These are phyloP conservation scores for Lottia gigantea DNA, from an alignment of 2,888 invertebrate species.

Conservation along the genomic window DNA sequence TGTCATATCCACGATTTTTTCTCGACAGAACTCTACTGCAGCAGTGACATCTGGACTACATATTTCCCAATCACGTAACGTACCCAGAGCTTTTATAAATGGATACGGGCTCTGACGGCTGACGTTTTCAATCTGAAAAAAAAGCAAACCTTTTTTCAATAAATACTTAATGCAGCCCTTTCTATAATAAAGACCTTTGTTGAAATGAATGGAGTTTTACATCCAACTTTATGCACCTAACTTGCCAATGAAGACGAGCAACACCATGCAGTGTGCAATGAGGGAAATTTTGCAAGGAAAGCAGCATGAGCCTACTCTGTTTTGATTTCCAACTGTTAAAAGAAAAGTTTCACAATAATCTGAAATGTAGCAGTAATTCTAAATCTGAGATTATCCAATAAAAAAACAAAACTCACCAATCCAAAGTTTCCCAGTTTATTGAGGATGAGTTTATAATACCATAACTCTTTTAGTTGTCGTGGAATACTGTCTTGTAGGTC, in stretches of 20 bases:
- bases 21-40: constrained; percentile 66
- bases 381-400: too few relatives aligned
- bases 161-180: too few relatives aligned
- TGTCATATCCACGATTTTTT: constrained; percentile 64
- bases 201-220: too few relatives aligned
- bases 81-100: constrained; percentile 62
- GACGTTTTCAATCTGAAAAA: constrained; percentile 59
- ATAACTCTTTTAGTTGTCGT: constrained; percentile 44
- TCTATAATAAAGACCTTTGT: too few relatives aligned
- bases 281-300: too few relatives aligned
- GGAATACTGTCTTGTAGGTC: constrained; percentile 56
- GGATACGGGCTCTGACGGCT: constrained; percentile 64
- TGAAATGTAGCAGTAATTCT: too few relatives aligned
- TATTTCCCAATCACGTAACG: constrained; percentile 66
- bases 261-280: too few relatives aligned
- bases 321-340: too few relatives aligned
- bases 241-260: too few relatives aligned
- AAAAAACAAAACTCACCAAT: constrained; percentile 52
- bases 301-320: too few relatives aligned
- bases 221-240: too few relatives aligned
- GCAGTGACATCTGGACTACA: constrained; percentile 66
- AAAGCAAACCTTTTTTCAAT: background rate
- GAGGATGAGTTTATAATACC: constrained; percentile 61
- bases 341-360: too few relatives aligned
- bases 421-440: constrained; percentile 61